A percentile compares a stretch with the other conserved stretches of the same genome.
Conservation (phyloP, 2,113 vertebrate genomes). For the Pao palembangensis region DNA sequence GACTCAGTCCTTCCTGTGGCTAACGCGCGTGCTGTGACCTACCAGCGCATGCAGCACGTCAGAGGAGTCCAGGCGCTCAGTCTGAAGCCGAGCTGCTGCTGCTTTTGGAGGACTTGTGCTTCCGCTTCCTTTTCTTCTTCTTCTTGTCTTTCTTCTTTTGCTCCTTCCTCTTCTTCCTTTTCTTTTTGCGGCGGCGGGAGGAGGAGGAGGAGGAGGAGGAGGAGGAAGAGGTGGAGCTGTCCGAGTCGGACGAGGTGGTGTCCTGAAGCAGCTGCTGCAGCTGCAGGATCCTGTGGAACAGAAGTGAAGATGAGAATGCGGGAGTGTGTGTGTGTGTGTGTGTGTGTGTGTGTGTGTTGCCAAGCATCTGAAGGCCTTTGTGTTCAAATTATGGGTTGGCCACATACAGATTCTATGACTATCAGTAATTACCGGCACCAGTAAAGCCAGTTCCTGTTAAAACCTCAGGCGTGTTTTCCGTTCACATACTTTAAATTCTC, state of each 20-base stretch:
- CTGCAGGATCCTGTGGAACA: slow-evolving; percentile 84
- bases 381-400: too few species aligned
- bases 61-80: slow-evolving; percentile 47
- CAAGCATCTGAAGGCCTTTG: too few species aligned
- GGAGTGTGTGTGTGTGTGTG: not conserved
- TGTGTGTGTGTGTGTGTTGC: too few species aligned
- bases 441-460: too few species aligned
- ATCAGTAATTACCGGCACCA: too few species aligned
- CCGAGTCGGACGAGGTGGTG: slow-evolving; percentile 80
- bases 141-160: slow-evolving; percentile 81
- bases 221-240: slow-evolving; percentile 69
- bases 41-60: too few species aligned
- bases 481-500: too few species aligned
- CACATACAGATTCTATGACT: too few species aligned
- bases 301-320: slow-evolving; percentile 1
- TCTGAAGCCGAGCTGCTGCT: slow-evolving; percentile 76
- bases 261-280: slow-evolving; percentile 89
- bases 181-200: slow-evolving; percentile 58
- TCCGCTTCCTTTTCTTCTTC: slow-evolving; percentile 76
- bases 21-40: not conserved
- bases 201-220: slow-evolving; percentile 75
- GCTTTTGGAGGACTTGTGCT: slow-evolving; percentile 78
- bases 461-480: too few species aligned
- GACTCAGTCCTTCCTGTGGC: slow-evolving; percentile 9
- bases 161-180: slow-evolving; percentile 68